Evolutionary conservation across 2,113 vertebrate genomes (phyloP).

Genomic region (Pavo muticus): DNA sequence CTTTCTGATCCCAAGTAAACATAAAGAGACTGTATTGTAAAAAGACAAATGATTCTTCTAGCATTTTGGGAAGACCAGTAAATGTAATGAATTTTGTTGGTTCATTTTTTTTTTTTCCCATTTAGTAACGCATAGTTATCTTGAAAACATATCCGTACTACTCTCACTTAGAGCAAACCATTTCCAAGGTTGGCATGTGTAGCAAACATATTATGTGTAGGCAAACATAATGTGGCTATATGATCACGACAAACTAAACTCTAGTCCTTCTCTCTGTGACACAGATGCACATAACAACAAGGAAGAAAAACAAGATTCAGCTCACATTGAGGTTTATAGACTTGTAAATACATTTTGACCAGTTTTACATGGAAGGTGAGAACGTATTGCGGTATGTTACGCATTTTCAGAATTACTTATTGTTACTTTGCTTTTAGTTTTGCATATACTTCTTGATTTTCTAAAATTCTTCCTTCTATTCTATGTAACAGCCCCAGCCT

Average conservation of each 20-base stretch:
- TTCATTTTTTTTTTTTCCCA: background rate
- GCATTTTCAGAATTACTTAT: background rate
- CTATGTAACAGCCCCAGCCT: background rate
- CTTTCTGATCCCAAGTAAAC: background rate
- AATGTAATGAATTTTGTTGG: background rate
- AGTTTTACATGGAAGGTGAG: background rate
- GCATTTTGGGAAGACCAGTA: background rate
- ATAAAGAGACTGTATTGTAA: background rate
- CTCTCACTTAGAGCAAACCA: background rate
- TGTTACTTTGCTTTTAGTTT: background rate
- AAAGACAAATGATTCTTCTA: background rate
- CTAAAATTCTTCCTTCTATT: background rate
- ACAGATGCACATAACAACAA: background rate
- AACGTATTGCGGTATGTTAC: background rate
- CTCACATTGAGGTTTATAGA: background rate
- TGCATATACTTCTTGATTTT: background rate
- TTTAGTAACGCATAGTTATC: background rate
- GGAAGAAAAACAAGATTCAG: background rate
- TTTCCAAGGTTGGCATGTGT: fast-evolving
- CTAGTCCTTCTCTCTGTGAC: background rate
- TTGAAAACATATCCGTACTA: fast-evolving
- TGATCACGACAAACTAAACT: background rate
- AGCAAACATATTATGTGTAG: background rate
- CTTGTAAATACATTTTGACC: background rate
- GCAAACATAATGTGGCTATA: background rate